Percentiles rank a stretch among this genome's conserved stretches.
Conservation (phyloP, 2,888 invertebrate genomes). For the Acleris emargana region DNA sequence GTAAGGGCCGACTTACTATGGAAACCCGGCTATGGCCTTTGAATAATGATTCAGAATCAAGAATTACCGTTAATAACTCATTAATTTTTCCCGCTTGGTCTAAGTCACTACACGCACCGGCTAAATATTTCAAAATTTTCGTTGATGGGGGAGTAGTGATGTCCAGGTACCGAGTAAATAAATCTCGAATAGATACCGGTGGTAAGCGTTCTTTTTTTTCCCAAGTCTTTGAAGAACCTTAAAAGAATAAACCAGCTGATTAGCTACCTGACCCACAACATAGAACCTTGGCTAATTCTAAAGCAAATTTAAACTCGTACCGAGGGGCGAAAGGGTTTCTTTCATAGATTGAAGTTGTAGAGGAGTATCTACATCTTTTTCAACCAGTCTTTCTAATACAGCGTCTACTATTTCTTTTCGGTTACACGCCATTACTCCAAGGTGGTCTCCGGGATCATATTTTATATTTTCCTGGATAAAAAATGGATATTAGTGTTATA, state of each 20-base stretch:
- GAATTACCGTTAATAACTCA: slow-evolving; percentile 87
- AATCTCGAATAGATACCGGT: slow-evolving; percentile 87
- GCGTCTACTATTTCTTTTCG: slow-evolving; percentile 90
- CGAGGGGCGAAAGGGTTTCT: slow-evolving; percentile 92
- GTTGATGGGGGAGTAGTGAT: slow-evolving; percentile 96
- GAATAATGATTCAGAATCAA: too few relatives aligned
- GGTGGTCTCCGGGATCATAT: slow-evolving; percentile 96
- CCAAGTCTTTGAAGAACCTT: slow-evolving; percentile 94
- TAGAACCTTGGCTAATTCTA: too few relatives aligned
- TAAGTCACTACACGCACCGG: slow-evolving; percentile 88
- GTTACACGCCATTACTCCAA: slow-evolving; percentile 95
- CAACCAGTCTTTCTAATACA: slow-evolving; percentile 87
- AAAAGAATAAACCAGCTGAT: slow-evolving; percentile 26
- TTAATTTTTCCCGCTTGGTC: slow-evolving; percentile 88
- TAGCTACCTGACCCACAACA: too few relatives aligned
- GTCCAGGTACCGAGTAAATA: slow-evolving; percentile 93
- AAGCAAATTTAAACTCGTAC: slow-evolving; percentile 63
- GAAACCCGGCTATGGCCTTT: too few relatives aligned
- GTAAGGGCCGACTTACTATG: too few relatives aligned
- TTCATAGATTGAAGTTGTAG: slow-evolving; percentile 91
- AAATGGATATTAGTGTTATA: neutral
- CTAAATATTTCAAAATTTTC: slow-evolving; percentile 91
- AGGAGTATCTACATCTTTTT: slow-evolving; percentile 86
- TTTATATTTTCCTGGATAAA: slow-evolving; percentile 74
- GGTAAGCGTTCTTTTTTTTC: slow-evolving; percentile 92